Evolutionary conservation across 2,113 vertebrate species (phyloP), one percentile per base, ranked within the genome.

Genomic region (Neofelis nebulosa): DNA sequence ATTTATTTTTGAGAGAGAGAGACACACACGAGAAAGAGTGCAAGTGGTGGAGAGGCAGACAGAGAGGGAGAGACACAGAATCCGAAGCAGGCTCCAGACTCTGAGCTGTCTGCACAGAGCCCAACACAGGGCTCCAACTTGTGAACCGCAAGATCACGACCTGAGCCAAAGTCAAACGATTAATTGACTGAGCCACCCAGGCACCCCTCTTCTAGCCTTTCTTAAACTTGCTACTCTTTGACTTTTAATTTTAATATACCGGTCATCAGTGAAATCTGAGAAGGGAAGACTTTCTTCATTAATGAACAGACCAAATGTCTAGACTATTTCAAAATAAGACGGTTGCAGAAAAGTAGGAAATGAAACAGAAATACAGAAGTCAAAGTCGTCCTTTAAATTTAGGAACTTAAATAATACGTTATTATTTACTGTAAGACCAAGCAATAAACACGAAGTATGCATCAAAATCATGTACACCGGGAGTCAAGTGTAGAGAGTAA

Each of bases 171-270:
- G 8, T 23, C 2, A 23, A 7, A 23, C 2, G 21, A 6, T 61
- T 61, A 61, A 61, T 8, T 21, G 5, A 61, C 57, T 23, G 21
- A 23, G 57, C 57, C 57, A 61, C 57, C 21, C 21, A 61, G 57
- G 21, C 8, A 8, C 21, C 57, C 57, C 21, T 55, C 55, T 57
- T 57, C 55, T 61, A 61, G 57, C 57, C 57, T 61, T 61, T 61
- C 55, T 61, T 86, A 65, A 95, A 87, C 55, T 69, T 68, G 57
- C 6, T 25, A 66, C 38, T 66, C 96, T 71, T 25, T 12, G 10
- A 27, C 16, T 68, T 84, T 95, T 82, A 50, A 18, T 93, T 95
- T 89, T 91, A 93, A 61, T 66, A 41, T 2, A 55, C 21, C 69
- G 25, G 48, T 57, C 38, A 74, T 57, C 21, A 61, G 23, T 74